Evolutionary conservation across 2,888 invertebrate species (phyloP), one percentile per base, ranked within the genome.

Genomic region (Ametastegia equiseti): DNA sequence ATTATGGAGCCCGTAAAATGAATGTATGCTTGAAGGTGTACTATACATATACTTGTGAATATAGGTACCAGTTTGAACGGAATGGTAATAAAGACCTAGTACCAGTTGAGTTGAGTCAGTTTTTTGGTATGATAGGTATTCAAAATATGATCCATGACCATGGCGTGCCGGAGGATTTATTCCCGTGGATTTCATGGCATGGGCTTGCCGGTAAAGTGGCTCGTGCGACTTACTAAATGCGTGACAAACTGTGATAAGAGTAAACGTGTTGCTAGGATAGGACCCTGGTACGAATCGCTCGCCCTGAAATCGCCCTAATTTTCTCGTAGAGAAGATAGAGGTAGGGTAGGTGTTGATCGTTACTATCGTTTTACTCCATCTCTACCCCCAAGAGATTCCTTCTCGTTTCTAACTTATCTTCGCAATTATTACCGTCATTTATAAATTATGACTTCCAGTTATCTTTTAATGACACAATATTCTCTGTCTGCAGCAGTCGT

Each of bases 191-290:
- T 9, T n/a, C 30, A 11, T 19, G n/a, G 3, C 11, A 27, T 2
- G 54, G 3, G 3, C n/a, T 54, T 54, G 6, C 15, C 54, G 13
- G 6, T 4, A 63, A 63, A 63, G 30, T 63, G n/a, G n/a, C n/a
- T n/a, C n/a, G n/a, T n/a, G 54, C 19, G 19, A 54, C 54, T 54
- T 15, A 9, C 15, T 9, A 13, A 65, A 39, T 15, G 33, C 71
- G 71, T 71, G 71, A 47, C 71, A 47, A 71, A 71, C 19, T n/a
- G 27, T 71, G 71, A 71, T 71, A 71, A 71, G 47, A 71, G 71
- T 45, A n/a, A 27, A 47, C 15, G 39, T 39, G 15, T 19, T 15
- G 19, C 42, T 19, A 11, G 11, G 39, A 2, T n/a, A n/a, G 71
- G n/a, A 23, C 11, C 71, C 71, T 71, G 71, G 71, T 71, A 47